These are phyloP conservation scores for Cordilura impudica DNA, from an alignment of 2,888 invertebrate genomes.

Conservation along the genomic window DNA sequence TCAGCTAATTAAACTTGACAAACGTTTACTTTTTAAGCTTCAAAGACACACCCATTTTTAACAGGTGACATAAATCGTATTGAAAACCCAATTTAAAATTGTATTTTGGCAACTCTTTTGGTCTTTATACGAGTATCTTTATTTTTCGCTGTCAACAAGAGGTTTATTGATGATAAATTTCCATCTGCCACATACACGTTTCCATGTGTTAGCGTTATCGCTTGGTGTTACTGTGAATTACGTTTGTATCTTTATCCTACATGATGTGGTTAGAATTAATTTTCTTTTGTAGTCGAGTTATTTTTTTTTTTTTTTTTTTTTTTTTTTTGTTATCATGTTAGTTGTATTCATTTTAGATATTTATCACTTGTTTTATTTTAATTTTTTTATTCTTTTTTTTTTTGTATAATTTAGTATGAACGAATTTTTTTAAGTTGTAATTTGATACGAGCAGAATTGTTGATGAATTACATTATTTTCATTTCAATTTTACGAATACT, in stretches of 20 bases:
- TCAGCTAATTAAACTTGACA: too few relatives aligned
- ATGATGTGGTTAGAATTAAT: slow-evolving; percentile 53
- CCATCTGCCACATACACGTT: slow-evolving; percentile 42
- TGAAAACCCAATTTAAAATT: too few relatives aligned
- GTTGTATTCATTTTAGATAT: slow-evolving; percentile 45
- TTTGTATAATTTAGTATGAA: slow-evolving; percentile 1
- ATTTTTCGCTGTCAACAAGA: neutral
- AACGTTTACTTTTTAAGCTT: too few relatives aligned
- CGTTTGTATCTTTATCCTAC: slow-evolving; percentile 51
- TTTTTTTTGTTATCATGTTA: slow-evolving; percentile 9
- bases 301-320: neutral
- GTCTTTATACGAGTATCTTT: neutral
- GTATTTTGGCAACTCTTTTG: slow-evolving; percentile 12
- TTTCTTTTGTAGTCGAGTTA: slow-evolving; percentile 33
- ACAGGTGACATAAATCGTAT: too few relatives aligned
- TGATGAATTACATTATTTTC: slow-evolving; percentile 39
- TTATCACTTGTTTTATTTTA: slow-evolving; percentile 30
- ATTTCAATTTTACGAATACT: slow-evolving; percentile 32
- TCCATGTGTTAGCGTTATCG: neutral
- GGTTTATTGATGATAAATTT: slow-evolving; percentile 38
- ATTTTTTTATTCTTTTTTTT: neutral
- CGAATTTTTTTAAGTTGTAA: slow-evolving; percentile 49
- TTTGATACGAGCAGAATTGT: slow-evolving; percentile 61
- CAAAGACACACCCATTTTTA: too few relatives aligned
- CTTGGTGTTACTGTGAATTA: slow-evolving; percentile 11